Base-by-base conservation (phyloP, 1,140 invertebrate genomes). In the Nixonia krombeini region DNA sequence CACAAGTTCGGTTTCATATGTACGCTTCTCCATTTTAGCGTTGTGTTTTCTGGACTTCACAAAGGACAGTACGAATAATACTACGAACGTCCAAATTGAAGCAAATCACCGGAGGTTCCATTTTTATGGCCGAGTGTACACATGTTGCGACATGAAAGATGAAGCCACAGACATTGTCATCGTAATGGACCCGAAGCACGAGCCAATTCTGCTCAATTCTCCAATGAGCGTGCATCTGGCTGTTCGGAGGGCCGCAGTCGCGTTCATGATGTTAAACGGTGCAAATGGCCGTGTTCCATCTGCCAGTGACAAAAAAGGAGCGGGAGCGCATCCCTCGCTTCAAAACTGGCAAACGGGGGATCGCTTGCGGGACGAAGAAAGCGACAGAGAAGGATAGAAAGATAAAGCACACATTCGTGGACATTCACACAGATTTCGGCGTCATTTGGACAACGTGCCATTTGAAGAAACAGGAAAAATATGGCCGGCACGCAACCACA, bases 251-350 rank as follows among this genome's bases (percentile, higher is more conserved):
- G 58, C 58, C 52, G 64, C 16, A 51, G n/a, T n/a, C 44, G 57
- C 28, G 13, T 41, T 50, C 31, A 28, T 28, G 28, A 58, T 55
- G 66, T 61, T 70, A 62, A 62, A 70, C 58, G 53, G 40, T 41
- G 55, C 55, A 72, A 72, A 67, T 72, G 55, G 69, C 50, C 56
- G 50, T 63, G 55, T 61, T 61, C 69, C 69, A 67, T 72, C 69
- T 67, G 64, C 55, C 69, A 38, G 49, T 47, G 25, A 57, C 45
- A 44, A 67, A 62, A 64, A 56, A 49, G 62, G 55, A 55, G 62
- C 44, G 33, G 49, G 53, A 33, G 52, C 52, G 47, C n/a, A n/a
- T 44, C 50, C 51, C 29, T 9, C 4, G 9, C 9, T 26, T 26
- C 9, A 4, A 9, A 55, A 59, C 49, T 51, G 58, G 45, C 47